These are phyloP conservation scores for Daboia siamensis DNA, from an alignment of 2,113 vertebrate genomes.

Conservation along the genomic window DNA sequence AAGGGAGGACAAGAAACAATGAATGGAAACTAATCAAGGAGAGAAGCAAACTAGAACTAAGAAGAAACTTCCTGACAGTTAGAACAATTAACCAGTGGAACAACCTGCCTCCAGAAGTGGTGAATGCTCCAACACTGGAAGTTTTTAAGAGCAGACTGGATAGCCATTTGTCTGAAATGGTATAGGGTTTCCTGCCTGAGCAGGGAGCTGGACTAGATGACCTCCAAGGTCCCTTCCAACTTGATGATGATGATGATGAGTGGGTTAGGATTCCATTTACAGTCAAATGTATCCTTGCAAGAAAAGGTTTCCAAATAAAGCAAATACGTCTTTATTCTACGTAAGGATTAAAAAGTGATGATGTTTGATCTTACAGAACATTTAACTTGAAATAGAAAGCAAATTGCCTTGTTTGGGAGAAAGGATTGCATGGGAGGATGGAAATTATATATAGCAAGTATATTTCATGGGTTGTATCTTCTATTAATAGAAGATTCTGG, in stretches of 20 bases:
- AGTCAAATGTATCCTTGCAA: not conserved
- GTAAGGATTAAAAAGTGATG: not conserved
- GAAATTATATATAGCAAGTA: not conserved
- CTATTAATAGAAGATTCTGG: not conserved
- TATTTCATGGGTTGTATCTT: not conserved
- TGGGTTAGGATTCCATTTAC: not conserved
- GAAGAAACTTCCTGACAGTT: no score
- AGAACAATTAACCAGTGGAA: no score
- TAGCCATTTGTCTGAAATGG: no score
- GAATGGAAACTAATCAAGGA: no score
- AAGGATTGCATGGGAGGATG: not conserved
- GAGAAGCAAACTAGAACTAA: no score
- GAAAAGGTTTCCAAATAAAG: not conserved
- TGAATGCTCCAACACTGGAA: no score
- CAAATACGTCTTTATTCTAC: not conserved
- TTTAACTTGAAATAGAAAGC: not conserved
- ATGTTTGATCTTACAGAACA: not conserved
- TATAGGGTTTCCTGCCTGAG: no score
- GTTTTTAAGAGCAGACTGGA: no score
- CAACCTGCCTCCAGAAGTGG: no score
- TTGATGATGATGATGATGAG: not conserved
- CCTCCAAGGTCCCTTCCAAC: no score
- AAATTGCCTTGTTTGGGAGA: not conserved
- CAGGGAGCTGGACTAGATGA: no score
- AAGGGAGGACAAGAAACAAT: no score